These are phyloP conservation scores for Vimba vimba DNA, from an alignment of 2,113 vertebrate genomes.

Conservation along the genomic window DNA sequence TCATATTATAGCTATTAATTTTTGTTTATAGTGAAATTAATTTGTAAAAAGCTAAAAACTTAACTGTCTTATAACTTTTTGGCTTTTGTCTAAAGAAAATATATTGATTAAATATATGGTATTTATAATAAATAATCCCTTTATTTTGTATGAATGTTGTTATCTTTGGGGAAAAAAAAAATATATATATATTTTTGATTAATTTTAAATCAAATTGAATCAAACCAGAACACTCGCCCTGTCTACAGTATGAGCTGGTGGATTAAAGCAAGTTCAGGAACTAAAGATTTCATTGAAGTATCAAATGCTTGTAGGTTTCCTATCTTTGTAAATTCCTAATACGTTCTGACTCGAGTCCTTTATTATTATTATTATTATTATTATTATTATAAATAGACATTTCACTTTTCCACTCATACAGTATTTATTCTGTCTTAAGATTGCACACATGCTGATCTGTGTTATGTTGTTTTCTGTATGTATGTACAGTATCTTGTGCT, in stretches of 20 bases:
- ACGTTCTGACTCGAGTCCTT: neutral
- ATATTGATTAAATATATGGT: neutral
- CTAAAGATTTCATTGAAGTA: neutral
- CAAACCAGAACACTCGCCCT: neutral
- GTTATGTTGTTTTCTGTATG: neutral
- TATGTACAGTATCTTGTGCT: neutral
- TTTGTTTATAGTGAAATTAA: neutral
- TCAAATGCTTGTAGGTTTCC: neutral
- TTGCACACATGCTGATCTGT: neutral
- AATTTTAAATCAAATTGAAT: neutral
- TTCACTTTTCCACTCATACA: neutral
- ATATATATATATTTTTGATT: neutral
- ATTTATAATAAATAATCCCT: neutral
- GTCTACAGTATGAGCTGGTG: neutral
- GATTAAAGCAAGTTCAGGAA: neutral
- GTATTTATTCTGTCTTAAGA: neutral
- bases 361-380: neutral
- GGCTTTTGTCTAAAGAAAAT: no score
- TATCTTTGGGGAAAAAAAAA: neutral
- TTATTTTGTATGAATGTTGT: neutral
- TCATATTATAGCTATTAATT: neutral
- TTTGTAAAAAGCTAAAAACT: neutral
- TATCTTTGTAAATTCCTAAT: neutral
- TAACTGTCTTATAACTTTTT: neutral
- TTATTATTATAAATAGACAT: neutral